A percentile compares a stretch with the other conserved stretches of the same genome.
Evolutionary conservation across 2,113 vertebrate species (phyloP).

Genomic region (Aplodontia rufa): DNA sequence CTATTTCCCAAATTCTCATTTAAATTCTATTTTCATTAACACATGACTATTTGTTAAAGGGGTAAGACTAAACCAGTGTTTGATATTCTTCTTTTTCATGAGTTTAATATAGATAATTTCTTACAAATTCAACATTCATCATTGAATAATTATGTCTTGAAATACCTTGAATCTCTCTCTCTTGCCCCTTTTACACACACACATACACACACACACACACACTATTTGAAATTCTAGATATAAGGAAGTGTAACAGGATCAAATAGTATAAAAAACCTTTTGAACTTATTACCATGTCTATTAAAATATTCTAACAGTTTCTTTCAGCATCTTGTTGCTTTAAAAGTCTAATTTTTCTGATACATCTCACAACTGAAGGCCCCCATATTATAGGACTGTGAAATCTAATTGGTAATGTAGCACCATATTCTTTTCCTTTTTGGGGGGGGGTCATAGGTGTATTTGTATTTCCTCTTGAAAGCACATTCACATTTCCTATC

Average conservation of each 20-base stretch:
- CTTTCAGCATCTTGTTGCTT: neutral
- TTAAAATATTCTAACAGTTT: neutral
- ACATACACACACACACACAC: neutral
- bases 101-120: neutral
- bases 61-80: slow-evolving; percentile 67
- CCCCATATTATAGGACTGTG: neutral
- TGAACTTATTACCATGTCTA: neutral
- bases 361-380: slow-evolving; percentile 19
- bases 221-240: neutral
- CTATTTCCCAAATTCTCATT: slow-evolving; percentile 72
- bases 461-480: no score
- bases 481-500: no score
- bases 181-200: neutral
- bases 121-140: neutral
- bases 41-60: slow-evolving; percentile 74
- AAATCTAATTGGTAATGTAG: slow-evolving; percentile 24
- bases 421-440: no score
- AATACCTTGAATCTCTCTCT: neutral
- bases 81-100: slow-evolving; percentile 23
- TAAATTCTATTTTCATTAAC: slow-evolving; percentile 76
- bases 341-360: neutral
- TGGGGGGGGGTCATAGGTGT: no score
- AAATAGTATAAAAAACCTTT: neutral
- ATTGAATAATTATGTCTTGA: neutral
- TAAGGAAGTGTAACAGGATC: slow-evolving; percentile 28